These are phyloP conservation scores for Selenia dentaria DNA, from an alignment of 2,888 invertebrate genomes.

Conservation along the genomic window DNA sequence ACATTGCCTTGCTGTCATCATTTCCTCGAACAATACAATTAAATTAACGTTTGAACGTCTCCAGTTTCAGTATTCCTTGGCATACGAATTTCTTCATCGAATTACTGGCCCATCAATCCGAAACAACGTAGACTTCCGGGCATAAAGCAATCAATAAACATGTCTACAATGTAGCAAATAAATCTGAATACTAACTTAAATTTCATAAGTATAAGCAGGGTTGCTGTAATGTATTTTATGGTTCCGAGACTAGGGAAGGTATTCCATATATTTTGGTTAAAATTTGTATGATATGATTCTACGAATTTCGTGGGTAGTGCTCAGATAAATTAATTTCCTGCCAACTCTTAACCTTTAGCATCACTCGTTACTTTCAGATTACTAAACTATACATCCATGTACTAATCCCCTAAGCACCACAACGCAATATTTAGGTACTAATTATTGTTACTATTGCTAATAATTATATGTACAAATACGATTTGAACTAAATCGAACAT, in stretches of 20 bases:
- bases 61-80: conserved; percentile 4
- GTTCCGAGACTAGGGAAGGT: neutral
- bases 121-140: neutral
- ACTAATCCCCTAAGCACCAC: too few relatives aligned
- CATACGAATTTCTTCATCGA: conserved; percentile 10
- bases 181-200: neutral
- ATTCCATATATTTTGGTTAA: too few relatives aligned
- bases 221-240: neutral
- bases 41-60: neutral
- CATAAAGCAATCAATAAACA: neutral
- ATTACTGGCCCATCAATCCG: conserved; percentile 2
- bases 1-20: neutral
- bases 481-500: too few relatives aligned
- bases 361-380: too few relatives aligned
- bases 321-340: too few relatives aligned
- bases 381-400: too few relatives aligned
- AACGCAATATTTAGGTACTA: too few relatives aligned
- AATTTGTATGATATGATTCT: too few relatives aligned
- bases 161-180: neutral
- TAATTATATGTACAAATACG: too few relatives aligned
- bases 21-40: neutral
- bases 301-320: too few relatives aligned
- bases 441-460: too few relatives aligned
- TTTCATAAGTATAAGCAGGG: neutral
- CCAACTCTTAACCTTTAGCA: too few relatives aligned